Evolutionary conservation across 2,113 vertebrate genomes (phyloP).

Genomic region (Nothocercus nigrocapillus): DNA sequence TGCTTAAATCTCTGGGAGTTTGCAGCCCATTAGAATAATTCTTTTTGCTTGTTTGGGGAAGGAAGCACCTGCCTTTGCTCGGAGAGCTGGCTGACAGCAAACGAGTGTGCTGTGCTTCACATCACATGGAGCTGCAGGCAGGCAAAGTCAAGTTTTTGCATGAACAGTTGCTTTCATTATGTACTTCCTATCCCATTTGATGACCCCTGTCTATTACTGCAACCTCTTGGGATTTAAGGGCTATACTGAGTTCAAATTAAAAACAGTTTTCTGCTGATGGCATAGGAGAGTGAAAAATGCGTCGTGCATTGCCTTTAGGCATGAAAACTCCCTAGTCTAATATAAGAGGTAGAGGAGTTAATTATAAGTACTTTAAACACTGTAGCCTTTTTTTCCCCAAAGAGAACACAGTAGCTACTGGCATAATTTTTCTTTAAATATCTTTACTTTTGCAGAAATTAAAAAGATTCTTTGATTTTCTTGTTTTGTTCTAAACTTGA

Average conservation of each 20-base stretch:
- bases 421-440: neutral
- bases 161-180: neutral
- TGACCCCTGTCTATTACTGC: neutral
- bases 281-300: neutral
- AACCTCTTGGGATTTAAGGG: neutral
- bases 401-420: neutral
- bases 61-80: neutral
- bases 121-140: neutral
- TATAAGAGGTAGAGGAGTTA: neutral
- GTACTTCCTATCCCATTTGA: neutral
- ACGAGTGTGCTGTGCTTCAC: neutral
- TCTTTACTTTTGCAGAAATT: neutral
- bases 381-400: neutral
- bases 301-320: neutral
- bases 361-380: neutral
- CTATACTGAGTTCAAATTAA: neutral
- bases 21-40: neutral
- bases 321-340: neutral
- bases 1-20: conserved; percentile 5
- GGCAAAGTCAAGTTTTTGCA: neutral
- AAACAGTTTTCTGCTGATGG: neutral
- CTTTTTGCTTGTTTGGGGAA: neutral
- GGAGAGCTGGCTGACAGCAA: neutral
- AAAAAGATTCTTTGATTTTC: neutral
- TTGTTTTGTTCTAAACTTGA: neutral